Conservation (phyloP, 2,113 vertebrate species). For the Dasyprocta punctata region DNA sequence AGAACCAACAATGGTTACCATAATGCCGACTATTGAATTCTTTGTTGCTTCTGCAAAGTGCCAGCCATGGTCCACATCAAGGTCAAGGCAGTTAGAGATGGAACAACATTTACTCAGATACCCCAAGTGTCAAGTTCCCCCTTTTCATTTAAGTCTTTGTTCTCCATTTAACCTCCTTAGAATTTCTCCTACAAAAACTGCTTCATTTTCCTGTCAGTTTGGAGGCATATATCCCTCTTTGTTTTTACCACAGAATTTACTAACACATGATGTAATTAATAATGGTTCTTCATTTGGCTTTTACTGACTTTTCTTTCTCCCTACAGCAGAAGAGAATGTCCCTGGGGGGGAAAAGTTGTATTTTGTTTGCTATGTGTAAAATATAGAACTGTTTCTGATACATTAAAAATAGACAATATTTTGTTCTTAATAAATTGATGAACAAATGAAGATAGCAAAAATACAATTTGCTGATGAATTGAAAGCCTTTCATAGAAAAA, state of each 20-base stretch:
- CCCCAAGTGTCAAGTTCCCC: neutral
- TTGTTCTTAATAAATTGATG: neutral
- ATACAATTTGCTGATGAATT: neutral
- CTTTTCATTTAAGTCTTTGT: neutral
- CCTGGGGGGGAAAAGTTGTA: neutral
- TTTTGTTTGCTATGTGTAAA: neutral
- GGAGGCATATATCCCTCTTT: neutral
- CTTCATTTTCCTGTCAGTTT: neutral
- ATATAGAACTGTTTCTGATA: neutral
- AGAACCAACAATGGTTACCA: no score
- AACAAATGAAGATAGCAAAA: neutral
- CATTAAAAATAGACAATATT: neutral
- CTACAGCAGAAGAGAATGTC: neutral
- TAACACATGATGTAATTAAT: neutral
- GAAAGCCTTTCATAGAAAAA: neutral
- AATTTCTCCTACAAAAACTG: neutral
- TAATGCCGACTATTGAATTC: fast-evolving
- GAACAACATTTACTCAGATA: neutral
- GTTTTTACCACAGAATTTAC: neutral
- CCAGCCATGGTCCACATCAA: neutral
- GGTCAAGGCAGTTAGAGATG: neutral
- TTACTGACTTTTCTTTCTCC: neutral
- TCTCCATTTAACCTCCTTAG: neutral
- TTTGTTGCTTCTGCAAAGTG: neutral
- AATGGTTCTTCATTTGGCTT: neutral